Evolutionary conservation across 1,140 invertebrate species (phyloP).

Genomic region (Ptiloglossa arizonensis): DNA sequence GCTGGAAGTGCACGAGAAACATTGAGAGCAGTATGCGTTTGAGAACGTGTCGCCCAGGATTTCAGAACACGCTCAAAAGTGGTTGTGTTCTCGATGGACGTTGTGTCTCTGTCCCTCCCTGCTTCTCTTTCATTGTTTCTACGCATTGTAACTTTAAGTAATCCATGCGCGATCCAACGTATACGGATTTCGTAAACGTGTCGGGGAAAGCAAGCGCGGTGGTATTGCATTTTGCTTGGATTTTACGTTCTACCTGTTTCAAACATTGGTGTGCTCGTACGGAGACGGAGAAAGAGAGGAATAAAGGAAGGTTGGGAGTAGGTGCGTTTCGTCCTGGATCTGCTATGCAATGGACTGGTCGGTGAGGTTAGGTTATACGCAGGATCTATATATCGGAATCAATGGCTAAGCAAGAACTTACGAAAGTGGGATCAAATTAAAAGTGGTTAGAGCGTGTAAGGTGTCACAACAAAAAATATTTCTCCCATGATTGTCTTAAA

Average conservation of each 20-base stretch:
- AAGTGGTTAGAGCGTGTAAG: no score
- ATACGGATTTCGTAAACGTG: neutral
- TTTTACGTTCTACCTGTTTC: neutral
- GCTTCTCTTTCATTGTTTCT: slow-evolving; percentile 11
- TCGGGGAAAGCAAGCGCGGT: neutral
- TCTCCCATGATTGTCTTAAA: no score
- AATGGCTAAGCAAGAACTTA: no score
- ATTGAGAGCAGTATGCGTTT: slow-evolving; percentile 28
- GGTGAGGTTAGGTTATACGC: no score
- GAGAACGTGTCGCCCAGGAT: slow-evolving; percentile 43
- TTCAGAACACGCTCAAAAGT: slow-evolving; percentile 49
- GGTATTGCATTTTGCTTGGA: no score
- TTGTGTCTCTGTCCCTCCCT: neutral
- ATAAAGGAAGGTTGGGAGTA: neutral
- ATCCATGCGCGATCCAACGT: neutral
- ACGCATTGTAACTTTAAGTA: slow-evolving; percentile 1
- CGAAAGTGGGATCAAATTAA: no score
- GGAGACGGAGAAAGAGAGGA: neutral
- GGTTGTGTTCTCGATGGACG: slow-evolving; percentile 12
- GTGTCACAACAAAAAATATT: no score
- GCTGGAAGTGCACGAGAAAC: slow-evolving; percentile 19
- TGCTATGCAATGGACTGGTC: no score
- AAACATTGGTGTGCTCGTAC: no score
- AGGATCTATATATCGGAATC: no score
- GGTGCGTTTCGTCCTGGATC: no score